These are phyloP conservation scores for Melipona quadrifasciata DNA, from an alignment of 1,140 invertebrate genomes.

Conservation along the genomic window DNA sequence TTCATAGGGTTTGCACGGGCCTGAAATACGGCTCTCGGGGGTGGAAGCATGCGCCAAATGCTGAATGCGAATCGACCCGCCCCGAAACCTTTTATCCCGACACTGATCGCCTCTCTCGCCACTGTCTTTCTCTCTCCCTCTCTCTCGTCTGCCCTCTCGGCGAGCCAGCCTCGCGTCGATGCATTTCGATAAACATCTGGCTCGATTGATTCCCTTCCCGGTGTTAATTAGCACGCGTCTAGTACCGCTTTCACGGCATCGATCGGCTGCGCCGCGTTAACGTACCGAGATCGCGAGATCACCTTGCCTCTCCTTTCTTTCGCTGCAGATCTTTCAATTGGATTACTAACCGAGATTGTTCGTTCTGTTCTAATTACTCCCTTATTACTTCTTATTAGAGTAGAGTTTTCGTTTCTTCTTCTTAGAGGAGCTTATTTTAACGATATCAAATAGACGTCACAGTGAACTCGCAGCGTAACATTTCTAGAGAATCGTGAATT, in stretches of 20 bases:
- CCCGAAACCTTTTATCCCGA: slow-evolving; percentile 68
- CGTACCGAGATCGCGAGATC: slow-evolving; percentile 14
- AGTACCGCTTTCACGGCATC: slow-evolving; percentile 24
- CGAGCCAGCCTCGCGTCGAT: slow-evolving; percentile 3
- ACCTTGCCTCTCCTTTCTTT: not conserved
- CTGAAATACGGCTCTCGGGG: slow-evolving; percentile 59
- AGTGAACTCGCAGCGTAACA: not conserved
- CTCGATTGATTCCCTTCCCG: slow-evolving; percentile 42
- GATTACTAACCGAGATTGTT: too few species aligned
- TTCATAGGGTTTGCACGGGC: slow-evolving; percentile 67
- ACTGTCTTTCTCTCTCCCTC: slow-evolving; percentile 34
- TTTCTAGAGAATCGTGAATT: not conserved
- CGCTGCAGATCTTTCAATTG: not conserved
- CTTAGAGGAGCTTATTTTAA: not conserved
- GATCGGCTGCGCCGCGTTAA: not conserved
- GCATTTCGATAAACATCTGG: slow-evolving; percentile 47
- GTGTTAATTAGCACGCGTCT: slow-evolving; percentile 43
- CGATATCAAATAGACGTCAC: not conserved
- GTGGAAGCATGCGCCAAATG: slow-evolving; percentile 77
- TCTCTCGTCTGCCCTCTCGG: not conserved
- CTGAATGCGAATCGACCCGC: slow-evolving; percentile 76
- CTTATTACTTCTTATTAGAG: not conserved
- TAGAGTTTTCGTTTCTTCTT: not conserved
- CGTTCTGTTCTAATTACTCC: too few species aligned
- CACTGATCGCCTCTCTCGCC: slow-evolving; percentile 41